phyloP scores from a whole-genome alignment of 2,888 invertebrate genomes.

The Drosophila eohydei region DNA sequence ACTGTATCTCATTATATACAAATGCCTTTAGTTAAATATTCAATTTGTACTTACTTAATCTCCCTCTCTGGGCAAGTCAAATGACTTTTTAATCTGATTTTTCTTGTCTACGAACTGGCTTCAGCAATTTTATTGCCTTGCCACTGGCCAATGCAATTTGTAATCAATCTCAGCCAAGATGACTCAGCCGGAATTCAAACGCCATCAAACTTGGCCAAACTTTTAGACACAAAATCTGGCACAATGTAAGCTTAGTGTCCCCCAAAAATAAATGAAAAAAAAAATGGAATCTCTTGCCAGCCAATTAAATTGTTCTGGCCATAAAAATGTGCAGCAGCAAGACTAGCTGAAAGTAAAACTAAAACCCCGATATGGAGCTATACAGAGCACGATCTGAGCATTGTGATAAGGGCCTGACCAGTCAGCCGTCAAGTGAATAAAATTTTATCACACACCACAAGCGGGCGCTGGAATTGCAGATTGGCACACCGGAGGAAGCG shows the following conservation, averaged over 20 bases:
- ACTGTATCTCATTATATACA: neutral
- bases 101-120: constrained; percentile 10
- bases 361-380: constrained; percentile 38
- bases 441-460: constrained; percentile 68
- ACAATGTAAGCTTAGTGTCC: constrained; percentile 59
- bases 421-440: constrained; percentile 54
- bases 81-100: constrained; percentile 25
- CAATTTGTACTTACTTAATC: neutral
- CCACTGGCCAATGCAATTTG: constrained; percentile 45
- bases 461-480: neutral
- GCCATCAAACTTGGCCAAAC: constrained; percentile 58
- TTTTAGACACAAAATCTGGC: constrained; percentile 58
- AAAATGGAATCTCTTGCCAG: constrained; percentile 45
- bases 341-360: constrained; percentile 29
- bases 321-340: constrained; percentile 70
- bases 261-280: constrained; percentile 16
- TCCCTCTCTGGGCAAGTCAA: neutral
- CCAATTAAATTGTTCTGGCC: constrained; percentile 74
- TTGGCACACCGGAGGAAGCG: constrained; percentile 5
- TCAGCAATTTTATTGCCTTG: constrained; percentile 38
- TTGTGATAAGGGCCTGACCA: constrained; percentile 60
- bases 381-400: constrained; percentile 59
- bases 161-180: constrained; percentile 63
- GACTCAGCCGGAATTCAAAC: constrained; percentile 69
- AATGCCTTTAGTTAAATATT: constrained; percentile 3